These are phyloP conservation scores for Bicyclus anynana DNA, from an alignment of 1,140 invertebrate genomes.

Conservation along the genomic window DNA sequence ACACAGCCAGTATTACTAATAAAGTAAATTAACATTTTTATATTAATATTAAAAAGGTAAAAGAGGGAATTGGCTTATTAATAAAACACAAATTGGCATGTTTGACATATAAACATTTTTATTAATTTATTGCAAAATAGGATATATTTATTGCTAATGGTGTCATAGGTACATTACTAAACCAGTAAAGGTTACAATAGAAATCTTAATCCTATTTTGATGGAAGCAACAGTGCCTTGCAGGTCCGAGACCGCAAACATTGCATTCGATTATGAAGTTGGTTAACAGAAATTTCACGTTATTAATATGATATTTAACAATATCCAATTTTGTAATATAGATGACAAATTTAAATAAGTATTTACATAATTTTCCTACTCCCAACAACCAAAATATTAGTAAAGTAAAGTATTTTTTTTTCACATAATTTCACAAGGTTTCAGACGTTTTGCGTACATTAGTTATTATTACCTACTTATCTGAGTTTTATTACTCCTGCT, in stretches of 20 bases:
- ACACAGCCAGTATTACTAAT: too few relatives aligned
- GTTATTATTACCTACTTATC: too few relatives aligned
- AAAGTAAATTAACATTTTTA: too few relatives aligned
- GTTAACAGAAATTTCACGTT: too few relatives aligned
- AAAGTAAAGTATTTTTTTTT: neutral
- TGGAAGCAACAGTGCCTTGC: neutral
- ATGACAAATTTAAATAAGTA: neutral
- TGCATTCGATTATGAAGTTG: too few relatives aligned
- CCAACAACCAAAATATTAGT: neutral
- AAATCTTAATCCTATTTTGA: neutral
- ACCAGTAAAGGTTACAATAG: neutral
- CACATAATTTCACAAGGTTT: neutral
- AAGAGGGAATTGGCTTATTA: too few relatives aligned
- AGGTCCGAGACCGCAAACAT: neutral
- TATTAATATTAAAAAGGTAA: too few relatives aligned
- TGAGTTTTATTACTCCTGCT: too few relatives aligned
- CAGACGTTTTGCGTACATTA: too few relatives aligned
- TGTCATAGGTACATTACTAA: neutral
- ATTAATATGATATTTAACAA: neutral
- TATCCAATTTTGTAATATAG: neutral
- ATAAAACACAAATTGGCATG: neutral
- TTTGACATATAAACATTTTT: constrained; percentile 1
- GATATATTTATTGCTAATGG: neutral
- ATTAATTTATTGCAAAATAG: constrained; percentile 1
- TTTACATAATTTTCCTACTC: neutral